Conservation (phyloP, 2,888 invertebrate genomes). For the Parthenolecanium corni region DNA sequence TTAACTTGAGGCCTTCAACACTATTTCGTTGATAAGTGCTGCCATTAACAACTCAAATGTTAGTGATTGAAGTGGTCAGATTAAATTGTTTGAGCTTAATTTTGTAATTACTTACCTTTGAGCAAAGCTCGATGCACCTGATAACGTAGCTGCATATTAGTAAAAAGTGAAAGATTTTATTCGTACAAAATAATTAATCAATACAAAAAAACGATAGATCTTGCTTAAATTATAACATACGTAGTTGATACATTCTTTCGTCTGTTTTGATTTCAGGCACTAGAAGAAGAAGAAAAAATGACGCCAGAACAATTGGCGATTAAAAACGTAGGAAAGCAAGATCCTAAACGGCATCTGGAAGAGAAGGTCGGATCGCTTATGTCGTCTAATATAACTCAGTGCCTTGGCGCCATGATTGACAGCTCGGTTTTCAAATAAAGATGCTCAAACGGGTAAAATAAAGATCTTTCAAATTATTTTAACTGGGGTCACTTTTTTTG, state of each 20-base stretch:
- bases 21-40: no score
- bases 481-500: no score
- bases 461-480: neutral
- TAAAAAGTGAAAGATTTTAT: no score
- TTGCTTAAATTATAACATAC: neutral
- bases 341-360: constrained; percentile 97
- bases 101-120: no score
- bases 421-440: constrained; percentile 78
- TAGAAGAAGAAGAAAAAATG: constrained; percentile 99
- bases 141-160: no score
- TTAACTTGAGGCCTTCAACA: no score
- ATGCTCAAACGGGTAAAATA: neutral
- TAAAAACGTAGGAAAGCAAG: constrained; percentile 98
- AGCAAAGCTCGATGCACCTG: no score
- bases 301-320: constrained; percentile 97
- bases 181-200: neutral
- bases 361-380: constrained; percentile 95
- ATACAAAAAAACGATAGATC: neutral
- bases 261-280: constrained; percentile 46
- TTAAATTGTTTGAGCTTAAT: no score
- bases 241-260: no score
- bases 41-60: no score
- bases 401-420: constrained; percentile 93
- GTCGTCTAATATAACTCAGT: constrained; percentile 96
- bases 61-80: no score